Evolutionary conservation across 2,797 vertebrate genomes (phyloP).

Genomic region (Melanotaenia maccullochi): DNA sequence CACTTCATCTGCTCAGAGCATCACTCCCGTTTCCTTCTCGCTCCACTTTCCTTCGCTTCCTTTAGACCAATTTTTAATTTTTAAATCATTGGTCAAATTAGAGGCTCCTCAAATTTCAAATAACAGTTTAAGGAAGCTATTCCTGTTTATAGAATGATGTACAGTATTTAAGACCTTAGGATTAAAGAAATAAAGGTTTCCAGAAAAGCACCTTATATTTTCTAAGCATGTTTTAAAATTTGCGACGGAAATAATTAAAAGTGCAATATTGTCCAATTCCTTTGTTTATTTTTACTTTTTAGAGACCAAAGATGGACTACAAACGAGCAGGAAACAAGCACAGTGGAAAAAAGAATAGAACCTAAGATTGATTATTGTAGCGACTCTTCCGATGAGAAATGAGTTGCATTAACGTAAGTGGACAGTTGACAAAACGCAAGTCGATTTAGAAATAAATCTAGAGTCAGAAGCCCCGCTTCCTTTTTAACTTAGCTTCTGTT

Average conservation of each 20-base stretch:
- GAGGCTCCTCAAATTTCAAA: conserved; percentile 5
- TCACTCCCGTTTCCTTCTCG: background rate
- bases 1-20: background rate
- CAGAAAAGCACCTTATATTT: conserved; percentile 32
- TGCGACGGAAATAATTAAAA: background rate
- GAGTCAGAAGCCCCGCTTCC: background rate
- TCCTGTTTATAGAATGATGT: background rate
- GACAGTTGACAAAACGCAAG: conserved; percentile 50
- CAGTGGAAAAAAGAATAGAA: conserved; percentile 7
- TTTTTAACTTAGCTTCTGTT: conserved; percentile 8
- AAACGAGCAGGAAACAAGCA: conserved; percentile 6
- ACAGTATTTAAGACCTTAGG: conserved; percentile 5
- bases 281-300: background rate
- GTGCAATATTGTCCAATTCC: conserved; percentile 10
- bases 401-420: conserved; percentile 59
- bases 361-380: conserved; percentile 19
- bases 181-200: conserved; percentile 13
- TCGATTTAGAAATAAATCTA: conserved; percentile 32
- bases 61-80: background rate
- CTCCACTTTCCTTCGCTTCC: too few relatives aligned
- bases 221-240: conserved; percentile 2
- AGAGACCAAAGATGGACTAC: conserved; percentile 23
- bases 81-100: background rate
- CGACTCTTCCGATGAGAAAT: conserved; percentile 20
- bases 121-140: background rate